phyloP scores from a whole-genome alignment of 2,113 vertebrate species.

The Macrotus californicus region DNA sequence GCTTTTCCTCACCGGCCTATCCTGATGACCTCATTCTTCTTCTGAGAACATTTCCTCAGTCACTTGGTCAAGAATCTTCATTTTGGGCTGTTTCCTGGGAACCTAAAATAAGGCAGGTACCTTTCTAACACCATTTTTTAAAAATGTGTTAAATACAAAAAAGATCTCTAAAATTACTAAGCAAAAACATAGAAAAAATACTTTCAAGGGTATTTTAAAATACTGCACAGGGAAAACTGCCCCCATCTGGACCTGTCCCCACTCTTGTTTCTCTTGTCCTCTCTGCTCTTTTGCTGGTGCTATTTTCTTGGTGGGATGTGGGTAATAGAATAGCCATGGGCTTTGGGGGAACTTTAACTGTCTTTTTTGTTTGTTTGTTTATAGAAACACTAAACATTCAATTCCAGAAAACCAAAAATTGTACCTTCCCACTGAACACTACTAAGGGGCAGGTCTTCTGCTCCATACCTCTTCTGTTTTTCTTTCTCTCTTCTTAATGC shows the following conservation, averaged over 20 bases:
- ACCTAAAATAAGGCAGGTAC: neutral
- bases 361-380: conserved; percentile 50
- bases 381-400: conserved; percentile 83
- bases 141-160: neutral
- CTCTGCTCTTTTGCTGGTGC: conserved; percentile 43
- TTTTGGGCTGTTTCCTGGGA: neutral
- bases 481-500: conserved; percentile 82
- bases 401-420: conserved; percentile 83
- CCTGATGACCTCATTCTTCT: neutral
- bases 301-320: conserved; percentile 66
- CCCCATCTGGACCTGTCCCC: neutral
- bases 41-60: neutral
- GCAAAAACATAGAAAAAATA: neutral
- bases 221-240: neutral
- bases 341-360: conserved; percentile 72
- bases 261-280: conserved; percentile 47
- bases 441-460: conserved; percentile 67
- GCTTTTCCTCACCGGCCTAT: neutral
- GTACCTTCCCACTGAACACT: conserved; percentile 68
- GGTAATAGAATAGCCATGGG: conserved; percentile 68
- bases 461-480: conserved; percentile 65
- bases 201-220: neutral
- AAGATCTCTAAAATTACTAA: neutral
- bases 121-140: neutral
- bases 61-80: neutral